Conservation (phyloP, 2,113 vertebrate species). For the Spermophilus dauricus region DNA sequence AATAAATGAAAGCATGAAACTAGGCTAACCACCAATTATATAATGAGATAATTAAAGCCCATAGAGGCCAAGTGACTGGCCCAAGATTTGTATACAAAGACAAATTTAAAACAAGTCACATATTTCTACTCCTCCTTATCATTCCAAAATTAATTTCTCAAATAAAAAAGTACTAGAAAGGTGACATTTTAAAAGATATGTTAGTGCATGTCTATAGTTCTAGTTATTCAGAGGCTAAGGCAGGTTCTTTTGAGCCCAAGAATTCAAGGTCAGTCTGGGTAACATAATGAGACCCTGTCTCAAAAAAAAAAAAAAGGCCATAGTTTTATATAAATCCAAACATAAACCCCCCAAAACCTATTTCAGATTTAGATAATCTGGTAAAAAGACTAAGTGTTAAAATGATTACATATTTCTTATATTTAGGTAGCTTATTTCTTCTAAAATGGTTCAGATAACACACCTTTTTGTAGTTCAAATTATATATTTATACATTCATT, state of each 20-base stretch:
- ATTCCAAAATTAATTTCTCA: slow-evolving; percentile 44
- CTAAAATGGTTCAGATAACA: not conserved
- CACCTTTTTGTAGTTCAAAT: not conserved
- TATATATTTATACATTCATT: not conserved
- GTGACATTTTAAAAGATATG: not conserved
- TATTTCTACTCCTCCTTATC: not conserved
- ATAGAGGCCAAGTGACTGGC: not conserved
- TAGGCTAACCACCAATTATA: not conserved
- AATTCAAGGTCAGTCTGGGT: not conserved
- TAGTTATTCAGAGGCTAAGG: not conserved
- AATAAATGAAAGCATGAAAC: not conserved
- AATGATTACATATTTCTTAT: not conserved
- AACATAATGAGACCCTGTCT: not conserved
- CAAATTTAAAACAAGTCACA: slow-evolving; percentile 10
- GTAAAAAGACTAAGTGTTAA: not conserved
- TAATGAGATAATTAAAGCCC: not conserved
- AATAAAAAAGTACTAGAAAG: slow-evolving; percentile 30
- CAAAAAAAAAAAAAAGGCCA: not conserved
- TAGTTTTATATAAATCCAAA: slow-evolving; percentile 3
- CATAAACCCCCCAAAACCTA: not conserved
- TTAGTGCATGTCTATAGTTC: not conserved
- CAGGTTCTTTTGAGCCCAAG: not conserved
- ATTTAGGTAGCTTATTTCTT: slow-evolving; percentile 28
- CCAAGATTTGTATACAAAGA: not conserved
- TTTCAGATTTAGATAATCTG: not conserved